phyloP scores from a whole-genome alignment of 2,888 invertebrate genomes.

The Copidosoma aretas region DNA sequence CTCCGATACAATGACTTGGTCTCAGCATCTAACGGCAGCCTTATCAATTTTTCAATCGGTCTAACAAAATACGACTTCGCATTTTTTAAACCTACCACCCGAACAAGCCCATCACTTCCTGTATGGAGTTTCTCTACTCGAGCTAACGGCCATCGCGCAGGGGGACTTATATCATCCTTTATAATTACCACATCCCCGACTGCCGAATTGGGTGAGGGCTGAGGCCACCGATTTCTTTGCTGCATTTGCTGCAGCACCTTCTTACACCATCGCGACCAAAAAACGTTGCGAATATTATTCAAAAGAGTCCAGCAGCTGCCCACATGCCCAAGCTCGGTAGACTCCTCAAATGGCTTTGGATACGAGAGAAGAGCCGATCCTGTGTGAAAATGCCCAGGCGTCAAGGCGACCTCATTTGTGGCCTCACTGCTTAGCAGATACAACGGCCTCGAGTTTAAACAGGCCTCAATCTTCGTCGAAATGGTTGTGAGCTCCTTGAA shows the following conservation, averaged over 20 bases:
- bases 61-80: too few species aligned
- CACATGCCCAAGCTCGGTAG: neutral
- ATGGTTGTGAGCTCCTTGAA: constrained; percentile 48
- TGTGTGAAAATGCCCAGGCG: constrained; percentile 53
- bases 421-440: constrained; percentile 43
- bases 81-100: too few species aligned
- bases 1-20: too few species aligned
- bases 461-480: constrained; percentile 45
- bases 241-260: neutral
- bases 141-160: too few species aligned
- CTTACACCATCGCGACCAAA: neutral
- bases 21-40: too few species aligned
- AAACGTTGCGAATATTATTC: neutral
- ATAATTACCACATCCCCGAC: neutral
- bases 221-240: neutral
- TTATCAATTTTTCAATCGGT: too few species aligned
- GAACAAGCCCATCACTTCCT: too few species aligned
- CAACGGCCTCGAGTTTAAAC: constrained; percentile 49
- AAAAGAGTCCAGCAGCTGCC: neutral
- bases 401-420: constrained; percentile 42
- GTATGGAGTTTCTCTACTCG: too few species aligned
- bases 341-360: constrained; percentile 27
- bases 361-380: constrained; percentile 41
- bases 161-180: neutral
- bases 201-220: neutral